Evolutionary conservation across 2,888 invertebrate species (phyloP).

Genomic region (Ophion obscuratus): DNA sequence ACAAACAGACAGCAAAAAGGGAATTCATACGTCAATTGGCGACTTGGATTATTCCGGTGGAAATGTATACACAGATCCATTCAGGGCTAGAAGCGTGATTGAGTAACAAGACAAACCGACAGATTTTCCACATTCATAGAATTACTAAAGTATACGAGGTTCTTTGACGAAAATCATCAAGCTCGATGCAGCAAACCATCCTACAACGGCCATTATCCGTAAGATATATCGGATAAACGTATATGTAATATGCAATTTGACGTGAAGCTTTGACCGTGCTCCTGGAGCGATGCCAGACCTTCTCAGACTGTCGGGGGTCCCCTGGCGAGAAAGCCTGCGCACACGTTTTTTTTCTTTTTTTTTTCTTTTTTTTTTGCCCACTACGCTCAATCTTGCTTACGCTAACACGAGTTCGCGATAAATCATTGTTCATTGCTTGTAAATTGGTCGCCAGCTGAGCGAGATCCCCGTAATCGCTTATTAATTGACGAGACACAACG

Average conservation of each 20-base stretch:
- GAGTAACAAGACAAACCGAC: constrained; percentile 1
- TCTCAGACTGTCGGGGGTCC: constrained; percentile 56
- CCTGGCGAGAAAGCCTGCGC: constrained; percentile 41
- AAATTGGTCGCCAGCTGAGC: constrained; percentile 1
- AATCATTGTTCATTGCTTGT: not conserved
- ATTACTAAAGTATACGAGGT: not conserved
- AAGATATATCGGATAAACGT: constrained; percentile 6
- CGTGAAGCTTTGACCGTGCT: constrained; percentile 44
- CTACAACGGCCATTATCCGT: constrained; percentile 13
- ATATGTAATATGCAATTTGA: constrained; percentile 49
- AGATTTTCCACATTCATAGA: constrained; percentile 8
- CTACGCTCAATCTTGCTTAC: not conserved
- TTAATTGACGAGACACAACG: constrained; percentile 5
- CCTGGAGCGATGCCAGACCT: constrained; percentile 56
- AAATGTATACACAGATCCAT: not conserved
- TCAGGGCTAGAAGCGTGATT: not conserved
- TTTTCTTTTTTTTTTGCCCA: not conserved
- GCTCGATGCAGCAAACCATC: not conserved
- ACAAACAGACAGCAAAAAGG: not conserved
- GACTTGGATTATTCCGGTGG: not conserved
- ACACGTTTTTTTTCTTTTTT: constrained; percentile 15
- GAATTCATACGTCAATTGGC: not conserved
- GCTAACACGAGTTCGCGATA: not conserved
- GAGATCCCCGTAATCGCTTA: constrained; percentile 10
- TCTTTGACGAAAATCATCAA: constrained; percentile 28